A percentile compares a stretch with the other conserved stretches of the same genome.
Evolutionary conservation across 2,113 vertebrate genomes (phyloP).

Genomic region (Acinonyx jubatus): DNA sequence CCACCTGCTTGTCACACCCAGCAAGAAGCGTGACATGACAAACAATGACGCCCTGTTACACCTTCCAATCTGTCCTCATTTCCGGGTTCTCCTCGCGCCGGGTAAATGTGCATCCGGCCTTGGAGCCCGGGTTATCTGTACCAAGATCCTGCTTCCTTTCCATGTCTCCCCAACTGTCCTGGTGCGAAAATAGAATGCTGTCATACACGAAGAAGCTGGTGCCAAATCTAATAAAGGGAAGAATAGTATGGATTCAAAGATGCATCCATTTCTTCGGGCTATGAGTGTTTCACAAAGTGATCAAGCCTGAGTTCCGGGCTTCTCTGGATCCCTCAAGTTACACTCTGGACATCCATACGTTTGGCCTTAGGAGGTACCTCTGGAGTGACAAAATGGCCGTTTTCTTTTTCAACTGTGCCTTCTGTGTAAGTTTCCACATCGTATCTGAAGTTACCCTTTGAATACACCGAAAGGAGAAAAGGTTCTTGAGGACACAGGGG

Average conservation of each 20-base stretch:
- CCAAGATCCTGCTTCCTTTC: neutral
- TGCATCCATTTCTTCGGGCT: neutral
- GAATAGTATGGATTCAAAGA: neutral
- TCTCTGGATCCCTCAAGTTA: neutral
- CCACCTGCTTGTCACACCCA: neutral
- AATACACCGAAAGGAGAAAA: constrained; percentile 38
- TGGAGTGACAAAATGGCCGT: constrained; percentile 1
- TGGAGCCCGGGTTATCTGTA: neutral
- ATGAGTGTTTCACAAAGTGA: neutral
- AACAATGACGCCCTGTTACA: neutral
- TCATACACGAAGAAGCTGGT: neutral
- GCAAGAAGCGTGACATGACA: neutral
- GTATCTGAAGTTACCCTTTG: constrained; percentile 30
- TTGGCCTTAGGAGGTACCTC: constrained; percentile 35
- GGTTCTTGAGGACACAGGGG: constrained; percentile 31
- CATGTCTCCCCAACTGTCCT: neutral
- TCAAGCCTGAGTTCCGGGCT: neutral
- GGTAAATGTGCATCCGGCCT: neutral
- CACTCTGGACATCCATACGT: neutral
- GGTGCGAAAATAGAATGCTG: neutral
- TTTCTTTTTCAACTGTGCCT: constrained; percentile 43
- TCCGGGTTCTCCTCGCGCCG: neutral
- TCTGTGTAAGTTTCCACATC: constrained; percentile 22
- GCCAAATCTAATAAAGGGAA: neutral
- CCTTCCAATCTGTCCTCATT: neutral